A percentile compares a stretch with the other conserved stretches of the same genome.
Evolutionary conservation across 2,113 vertebrate genomes (phyloP).

Genomic region (Pseudopipra pipra): DNA sequence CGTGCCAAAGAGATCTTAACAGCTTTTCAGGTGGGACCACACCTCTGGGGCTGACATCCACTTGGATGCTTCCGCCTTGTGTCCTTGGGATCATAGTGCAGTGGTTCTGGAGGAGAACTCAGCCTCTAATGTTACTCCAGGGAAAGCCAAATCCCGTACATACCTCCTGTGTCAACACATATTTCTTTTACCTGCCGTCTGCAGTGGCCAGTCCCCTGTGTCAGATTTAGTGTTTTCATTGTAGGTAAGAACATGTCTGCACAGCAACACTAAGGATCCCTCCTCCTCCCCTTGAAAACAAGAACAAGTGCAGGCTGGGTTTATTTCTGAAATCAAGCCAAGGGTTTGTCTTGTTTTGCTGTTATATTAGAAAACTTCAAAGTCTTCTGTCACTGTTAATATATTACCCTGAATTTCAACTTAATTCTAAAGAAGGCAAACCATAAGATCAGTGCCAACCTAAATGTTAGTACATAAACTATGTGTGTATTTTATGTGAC

Average conservation of each 20-base stretch:
- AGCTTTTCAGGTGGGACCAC: neutral
- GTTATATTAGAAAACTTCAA: neutral
- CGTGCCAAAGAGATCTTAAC: neutral
- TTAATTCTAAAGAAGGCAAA: neutral
- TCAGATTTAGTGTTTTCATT: neutral
- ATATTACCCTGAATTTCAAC: neutral
- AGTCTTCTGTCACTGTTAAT: neutral
- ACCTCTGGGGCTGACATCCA: neutral
- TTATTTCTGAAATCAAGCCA: neutral
- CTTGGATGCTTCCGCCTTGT: neutral
- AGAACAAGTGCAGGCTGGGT: neutral
- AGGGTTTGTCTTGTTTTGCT: neutral
- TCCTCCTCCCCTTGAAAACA: neutral
- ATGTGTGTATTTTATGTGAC: neutral
- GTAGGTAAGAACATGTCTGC: neutral
- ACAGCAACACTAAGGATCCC: neutral
- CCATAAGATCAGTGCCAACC: neutral
- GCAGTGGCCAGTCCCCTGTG: neutral
- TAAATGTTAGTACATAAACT: neutral
- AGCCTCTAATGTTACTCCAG: neutral
- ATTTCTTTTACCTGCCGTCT: neutral
- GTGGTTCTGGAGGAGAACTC: neutral
- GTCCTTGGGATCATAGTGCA: neutral
- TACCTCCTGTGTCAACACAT: neutral
- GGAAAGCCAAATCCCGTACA: neutral